A percentile compares a stretch with the other conserved stretches of the same genome.
phyloP scores from a whole-genome alignment of 2,113 vertebrate genomes.

The Myrmophylax atrothorax region DNA sequence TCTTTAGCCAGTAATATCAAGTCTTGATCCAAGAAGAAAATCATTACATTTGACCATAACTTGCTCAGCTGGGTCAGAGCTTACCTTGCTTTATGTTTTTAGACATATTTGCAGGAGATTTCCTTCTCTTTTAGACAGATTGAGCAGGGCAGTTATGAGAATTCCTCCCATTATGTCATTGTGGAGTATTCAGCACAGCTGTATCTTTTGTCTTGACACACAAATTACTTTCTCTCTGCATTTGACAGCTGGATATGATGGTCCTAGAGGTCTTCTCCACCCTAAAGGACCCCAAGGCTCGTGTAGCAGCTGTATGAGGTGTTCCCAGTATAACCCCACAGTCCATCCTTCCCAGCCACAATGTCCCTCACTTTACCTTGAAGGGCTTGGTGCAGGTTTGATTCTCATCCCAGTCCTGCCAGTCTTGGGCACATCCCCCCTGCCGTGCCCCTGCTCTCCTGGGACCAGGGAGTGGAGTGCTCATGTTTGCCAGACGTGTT shows the following conservation, averaged over 20 bases:
- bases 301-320: neutral
- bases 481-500: conserved; percentile 25
- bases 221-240: neutral
- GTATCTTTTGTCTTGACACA: neutral
- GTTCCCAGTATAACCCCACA: accelerated
- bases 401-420: neutral
- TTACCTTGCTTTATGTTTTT: neutral
- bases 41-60: neutral
- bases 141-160: neutral
- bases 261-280: neutral
- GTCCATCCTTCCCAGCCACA: neutral
- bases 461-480: neutral
- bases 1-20: neutral
- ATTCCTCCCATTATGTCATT: neutral
- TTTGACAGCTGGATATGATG: neutral
- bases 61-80: neutral
- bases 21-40: neutral
- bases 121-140: neutral
- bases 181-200: neutral
- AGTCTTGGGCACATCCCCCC: neutral
- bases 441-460: neutral
- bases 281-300: neutral
- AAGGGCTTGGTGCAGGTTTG: neutral
- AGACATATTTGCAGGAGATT: neutral
- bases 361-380: neutral